Evolutionary conservation across 2,888 invertebrate genomes (phyloP).

Genomic region (Anthrax anthrax): DNA sequence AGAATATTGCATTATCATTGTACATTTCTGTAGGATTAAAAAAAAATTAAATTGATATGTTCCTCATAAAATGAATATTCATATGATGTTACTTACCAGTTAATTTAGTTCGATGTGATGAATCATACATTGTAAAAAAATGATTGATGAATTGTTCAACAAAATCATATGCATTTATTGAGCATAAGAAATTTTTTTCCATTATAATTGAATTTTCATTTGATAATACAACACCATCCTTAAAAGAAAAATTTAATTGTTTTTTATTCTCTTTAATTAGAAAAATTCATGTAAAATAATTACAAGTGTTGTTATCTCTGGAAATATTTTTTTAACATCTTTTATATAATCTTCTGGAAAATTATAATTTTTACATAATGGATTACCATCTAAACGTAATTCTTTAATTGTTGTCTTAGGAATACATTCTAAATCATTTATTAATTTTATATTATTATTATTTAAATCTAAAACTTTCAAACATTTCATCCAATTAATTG

Average conservation of each 20-base stretch:
- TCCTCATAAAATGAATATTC: no score
- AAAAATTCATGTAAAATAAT: background rate
- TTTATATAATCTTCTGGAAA: slow-evolving; percentile 7
- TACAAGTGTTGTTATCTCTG: slow-evolving; percentile 10
- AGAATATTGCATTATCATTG: slow-evolving; percentile 6
- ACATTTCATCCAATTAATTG: slow-evolving; percentile 8
- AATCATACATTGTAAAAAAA: slow-evolving; percentile 11
- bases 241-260: background rate
- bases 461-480: slow-evolving; percentile 11
- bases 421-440: slow-evolving; percentile 7
- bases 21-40: slow-evolving; percentile 9
- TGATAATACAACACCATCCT: slow-evolving; percentile 8
- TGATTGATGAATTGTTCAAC: slow-evolving; percentile 11
- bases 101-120: slow-evolving; percentile 4
- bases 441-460: slow-evolving; percentile 9
- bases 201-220: background rate
- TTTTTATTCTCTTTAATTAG: background rate
- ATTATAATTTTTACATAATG: slow-evolving; percentile 10
- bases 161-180: slow-evolving; percentile 11
- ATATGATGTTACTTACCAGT: slow-evolving; percentile 6
- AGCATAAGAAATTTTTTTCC: slow-evolving; percentile 11
- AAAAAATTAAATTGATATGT: no score
- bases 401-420: slow-evolving; percentile 8
- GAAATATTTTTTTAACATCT: slow-evolving; percentile 9
- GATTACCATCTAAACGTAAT: slow-evolving; percentile 12